These are phyloP conservation scores for Danio aesculapii DNA, from an alignment of 2,797 vertebrate genomes.

Conservation along the genomic window DNA sequence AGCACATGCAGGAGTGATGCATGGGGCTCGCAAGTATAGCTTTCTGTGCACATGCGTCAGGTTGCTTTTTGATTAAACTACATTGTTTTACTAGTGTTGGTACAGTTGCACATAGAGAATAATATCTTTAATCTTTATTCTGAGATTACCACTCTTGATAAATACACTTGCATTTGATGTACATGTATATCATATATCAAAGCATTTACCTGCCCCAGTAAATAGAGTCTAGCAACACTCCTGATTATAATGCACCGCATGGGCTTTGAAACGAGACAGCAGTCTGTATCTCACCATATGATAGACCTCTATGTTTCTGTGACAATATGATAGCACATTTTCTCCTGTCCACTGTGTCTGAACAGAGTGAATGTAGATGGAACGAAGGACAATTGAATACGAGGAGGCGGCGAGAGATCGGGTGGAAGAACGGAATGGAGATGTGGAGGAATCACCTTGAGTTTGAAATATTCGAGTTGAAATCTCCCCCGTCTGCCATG, in stretches of 20 bases:
- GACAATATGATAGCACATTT: slow-evolving; percentile 45
- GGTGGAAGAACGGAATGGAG: slow-evolving; percentile 24
- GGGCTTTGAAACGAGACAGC: slow-evolving; percentile 41
- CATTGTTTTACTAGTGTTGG: too few relatives aligned
- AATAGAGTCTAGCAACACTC: too few relatives aligned
- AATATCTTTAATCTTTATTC: too few relatives aligned
- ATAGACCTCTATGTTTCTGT: slow-evolving; percentile 49
- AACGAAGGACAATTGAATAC: slow-evolving; percentile 43
- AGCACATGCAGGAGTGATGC: too few relatives aligned
- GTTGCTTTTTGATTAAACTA: too few relatives aligned
- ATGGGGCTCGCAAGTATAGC: too few relatives aligned
- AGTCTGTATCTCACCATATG: slow-evolving; percentile 28
- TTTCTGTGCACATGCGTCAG: too few relatives aligned
- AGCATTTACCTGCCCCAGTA: too few relatives aligned
- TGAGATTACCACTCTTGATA: too few relatives aligned
- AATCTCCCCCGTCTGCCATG: slow-evolving; percentile 65
- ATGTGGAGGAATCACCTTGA: slow-evolving; percentile 70
- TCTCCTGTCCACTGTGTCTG: slow-evolving; percentile 55
- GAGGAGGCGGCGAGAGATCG: slow-evolving; percentile 47
- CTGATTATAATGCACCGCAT: not conserved
- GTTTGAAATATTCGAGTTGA: slow-evolving; percentile 68
- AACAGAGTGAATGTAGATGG: slow-evolving; percentile 52
- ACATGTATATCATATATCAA: too few relatives aligned
- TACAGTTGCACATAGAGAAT: too few relatives aligned
- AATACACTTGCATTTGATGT: too few relatives aligned